phyloP scores from a whole-genome alignment of 2,113 vertebrate species.

The Gracilinanus agilis region DNA sequence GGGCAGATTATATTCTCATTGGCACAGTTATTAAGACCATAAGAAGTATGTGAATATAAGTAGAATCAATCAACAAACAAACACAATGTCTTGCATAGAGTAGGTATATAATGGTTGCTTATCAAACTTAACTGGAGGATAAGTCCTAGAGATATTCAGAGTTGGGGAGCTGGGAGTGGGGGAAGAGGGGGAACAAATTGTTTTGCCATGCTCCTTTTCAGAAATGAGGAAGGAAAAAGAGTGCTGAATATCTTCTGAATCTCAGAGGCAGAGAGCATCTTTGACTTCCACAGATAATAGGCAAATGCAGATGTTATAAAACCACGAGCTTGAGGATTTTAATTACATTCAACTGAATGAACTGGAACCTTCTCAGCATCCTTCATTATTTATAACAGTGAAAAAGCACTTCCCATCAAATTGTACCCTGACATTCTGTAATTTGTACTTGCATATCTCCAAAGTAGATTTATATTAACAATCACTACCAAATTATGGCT shows the following conservation, averaged over 20 bases:
- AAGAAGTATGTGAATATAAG: neutral
- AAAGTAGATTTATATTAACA: conserved; percentile 11
- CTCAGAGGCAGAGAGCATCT: neutral
- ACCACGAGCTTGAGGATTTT: conserved; percentile 49
- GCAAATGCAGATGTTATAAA: conserved; percentile 62
- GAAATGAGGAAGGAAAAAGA: neutral
- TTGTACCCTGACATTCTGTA: neutral
- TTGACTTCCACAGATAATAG: conserved; percentile 21
- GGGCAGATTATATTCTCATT: neutral
- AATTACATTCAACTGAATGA: conserved; percentile 22
- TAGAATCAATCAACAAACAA: neutral
- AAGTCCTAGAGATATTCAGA: neutral
- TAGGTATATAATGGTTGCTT: neutral
- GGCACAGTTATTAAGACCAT: neutral
- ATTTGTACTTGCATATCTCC: conserved; percentile 20
- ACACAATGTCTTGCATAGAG: neutral
- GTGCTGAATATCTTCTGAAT: neutral
- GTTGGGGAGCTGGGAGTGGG: neutral
- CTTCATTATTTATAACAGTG: conserved; percentile 43
- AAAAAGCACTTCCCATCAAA: conserved; percentile 27
- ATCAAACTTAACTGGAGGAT: neutral
- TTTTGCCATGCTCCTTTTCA: neutral
- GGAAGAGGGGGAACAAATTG: neutral
- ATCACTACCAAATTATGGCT: neutral
- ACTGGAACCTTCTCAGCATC: conserved; percentile 26